A percentile compares a stretch with the other conserved stretches of the same genome.
Conservation (phyloP, 2,113 vertebrate genomes). For the Xyliphius kryptos region DNA sequence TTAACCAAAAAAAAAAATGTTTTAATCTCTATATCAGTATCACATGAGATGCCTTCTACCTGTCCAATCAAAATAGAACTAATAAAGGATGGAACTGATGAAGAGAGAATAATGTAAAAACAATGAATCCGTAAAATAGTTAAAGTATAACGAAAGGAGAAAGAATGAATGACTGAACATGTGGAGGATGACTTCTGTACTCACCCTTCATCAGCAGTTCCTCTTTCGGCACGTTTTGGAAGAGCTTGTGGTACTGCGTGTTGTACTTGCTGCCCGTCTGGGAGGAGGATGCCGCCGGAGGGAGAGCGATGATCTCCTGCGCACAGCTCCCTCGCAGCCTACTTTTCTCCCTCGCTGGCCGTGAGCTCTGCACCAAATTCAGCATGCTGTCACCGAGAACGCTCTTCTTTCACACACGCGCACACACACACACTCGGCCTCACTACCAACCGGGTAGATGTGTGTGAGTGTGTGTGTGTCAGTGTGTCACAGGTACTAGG, state of each 20-base stretch:
- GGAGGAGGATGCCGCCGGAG: conserved; percentile 64
- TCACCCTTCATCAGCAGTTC: conserved; percentile 92
- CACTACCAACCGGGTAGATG: not conserved
- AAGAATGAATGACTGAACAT: too few species aligned
- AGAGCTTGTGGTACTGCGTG: conserved; percentile 94
- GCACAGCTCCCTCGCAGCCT: conserved; percentile 47
- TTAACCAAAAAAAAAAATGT: too few species aligned
- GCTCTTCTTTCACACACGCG: not conserved
- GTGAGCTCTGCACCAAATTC: conserved; percentile 68
- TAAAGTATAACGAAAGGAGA: too few species aligned
- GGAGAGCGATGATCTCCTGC: conserved; percentile 63
- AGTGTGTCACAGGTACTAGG: conserved; percentile 2
- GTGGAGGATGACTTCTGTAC: conserved; percentile 8
- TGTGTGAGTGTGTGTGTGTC: not conserved
- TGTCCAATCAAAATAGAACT: too few species aligned
- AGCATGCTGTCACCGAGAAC: conserved; percentile 56
- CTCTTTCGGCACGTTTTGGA: conserved; percentile 84
- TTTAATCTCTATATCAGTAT: too few species aligned
- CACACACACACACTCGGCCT: conserved; percentile 9
- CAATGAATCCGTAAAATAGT: too few species aligned
- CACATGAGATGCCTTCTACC: too few species aligned
- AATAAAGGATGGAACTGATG: too few species aligned
- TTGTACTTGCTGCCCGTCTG: conserved; percentile 92
- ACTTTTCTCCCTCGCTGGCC: conserved; percentile 44
- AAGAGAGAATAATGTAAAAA: too few species aligned